Conservation (phyloP, 1,140 invertebrate genomes). For the Cyclina sinensis region DNA sequence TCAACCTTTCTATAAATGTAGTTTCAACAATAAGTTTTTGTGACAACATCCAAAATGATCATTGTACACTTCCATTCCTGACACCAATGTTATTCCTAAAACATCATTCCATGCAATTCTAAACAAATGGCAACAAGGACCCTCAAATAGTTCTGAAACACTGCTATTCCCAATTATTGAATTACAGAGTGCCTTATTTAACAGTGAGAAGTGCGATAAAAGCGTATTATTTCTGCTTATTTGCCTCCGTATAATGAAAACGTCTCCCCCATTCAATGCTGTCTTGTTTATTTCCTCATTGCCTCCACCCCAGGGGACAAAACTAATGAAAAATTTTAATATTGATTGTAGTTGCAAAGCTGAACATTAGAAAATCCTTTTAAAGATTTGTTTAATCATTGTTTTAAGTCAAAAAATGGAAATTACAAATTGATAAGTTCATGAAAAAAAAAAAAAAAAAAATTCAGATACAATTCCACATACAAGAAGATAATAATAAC, state of each 20-base stretch:
- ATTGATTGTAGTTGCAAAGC: not conserved
- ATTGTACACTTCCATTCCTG: too few relatives aligned
- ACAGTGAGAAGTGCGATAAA: not conserved
- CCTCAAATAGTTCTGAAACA: not conserved
- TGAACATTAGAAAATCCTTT: not conserved
- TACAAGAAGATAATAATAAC: too few relatives aligned
- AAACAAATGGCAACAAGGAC: not conserved
- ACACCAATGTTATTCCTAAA: too few relatives aligned
- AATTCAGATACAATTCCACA: too few relatives aligned
- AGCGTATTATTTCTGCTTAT: slow-evolving; percentile 23
- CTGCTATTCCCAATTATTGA: not conserved
- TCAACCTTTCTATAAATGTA: too few relatives aligned
- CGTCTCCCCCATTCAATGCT: not conserved
- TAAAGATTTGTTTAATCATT: not conserved
- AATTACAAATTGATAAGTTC: not conserved
- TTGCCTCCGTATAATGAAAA: slow-evolving; percentile 29
- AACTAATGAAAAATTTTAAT: slow-evolving; percentile 16
- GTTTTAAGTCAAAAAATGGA: not conserved
- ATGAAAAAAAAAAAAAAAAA: too few relatives aligned
- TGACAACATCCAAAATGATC: too few relatives aligned
- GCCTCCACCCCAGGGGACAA: not conserved
- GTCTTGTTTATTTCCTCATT: not conserved
- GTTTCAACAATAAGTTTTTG: too few relatives aligned
- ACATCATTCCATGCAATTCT: not conserved
- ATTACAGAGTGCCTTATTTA: slow-evolving; percentile 8